Conservation (phyloP, 1,140 invertebrate species). For the Papilio machaon region DNA sequence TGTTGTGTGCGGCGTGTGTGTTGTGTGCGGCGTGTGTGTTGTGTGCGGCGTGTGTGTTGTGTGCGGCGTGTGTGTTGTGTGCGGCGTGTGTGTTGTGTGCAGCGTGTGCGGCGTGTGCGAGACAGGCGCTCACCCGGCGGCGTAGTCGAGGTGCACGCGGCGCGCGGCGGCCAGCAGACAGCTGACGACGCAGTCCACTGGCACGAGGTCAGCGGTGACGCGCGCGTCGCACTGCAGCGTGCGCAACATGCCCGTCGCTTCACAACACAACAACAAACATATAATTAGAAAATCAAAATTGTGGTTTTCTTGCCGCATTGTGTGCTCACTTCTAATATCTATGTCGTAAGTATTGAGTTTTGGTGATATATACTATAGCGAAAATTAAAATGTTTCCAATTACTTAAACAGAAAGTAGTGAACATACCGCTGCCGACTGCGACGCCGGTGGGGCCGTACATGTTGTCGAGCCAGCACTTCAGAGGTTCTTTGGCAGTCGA, state of each 20-base stretch:
- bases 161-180: conserved; percentile 89
- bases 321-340: neutral
- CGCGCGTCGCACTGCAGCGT: conserved; percentile 85
- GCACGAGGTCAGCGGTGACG: conserved; percentile 91
- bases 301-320: too few species aligned
- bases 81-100: neutral
- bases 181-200: conserved; percentile 94
- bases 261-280: conserved; percentile 30
- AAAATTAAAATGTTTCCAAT: neutral
- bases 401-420: neutral
- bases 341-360: neutral
- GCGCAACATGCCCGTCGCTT: conserved; percentile 87
- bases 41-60: neutral
- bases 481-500: conserved; percentile 89
- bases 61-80: neutral
- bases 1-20: neutral
- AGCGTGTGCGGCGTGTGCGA: neutral
- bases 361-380: neutral
- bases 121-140: conserved; percentile 46
- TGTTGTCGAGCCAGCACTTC: conserved; percentile 93
- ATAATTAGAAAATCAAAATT: neutral
- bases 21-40: neutral
- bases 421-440: conserved; percentile 84
- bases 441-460: conserved; percentile 89
- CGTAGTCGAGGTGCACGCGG: conserved; percentile 77